A percentile compares a stretch with the other conserved stretches of the same genome.
These are phyloP conservation scores for Oophaga sylvatica DNA, from an alignment of 2,797 vertebrate genomes.

Conservation along the genomic window DNA sequence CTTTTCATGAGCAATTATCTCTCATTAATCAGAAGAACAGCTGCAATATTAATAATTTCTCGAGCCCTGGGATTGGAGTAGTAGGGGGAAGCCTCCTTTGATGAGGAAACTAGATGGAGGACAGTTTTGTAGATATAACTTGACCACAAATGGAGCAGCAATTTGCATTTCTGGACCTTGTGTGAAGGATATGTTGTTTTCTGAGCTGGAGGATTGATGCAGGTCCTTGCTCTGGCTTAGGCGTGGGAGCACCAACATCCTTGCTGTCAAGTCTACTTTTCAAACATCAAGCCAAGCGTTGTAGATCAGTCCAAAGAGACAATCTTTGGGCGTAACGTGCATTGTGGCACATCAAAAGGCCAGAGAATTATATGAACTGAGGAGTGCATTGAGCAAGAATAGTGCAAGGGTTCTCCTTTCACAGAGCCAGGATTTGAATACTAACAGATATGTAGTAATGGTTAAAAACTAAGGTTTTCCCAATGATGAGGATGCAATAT, in stretches of 20 bases:
- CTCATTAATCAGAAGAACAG: conserved; percentile 97
- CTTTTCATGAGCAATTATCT: conserved; percentile 99
- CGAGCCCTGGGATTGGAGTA: conserved; percentile 78
- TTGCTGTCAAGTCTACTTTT: conserved; percentile 75
- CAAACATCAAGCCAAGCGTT: conserved; percentile 78
- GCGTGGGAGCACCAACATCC: conserved; percentile 76
- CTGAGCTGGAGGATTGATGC: conserved; percentile 35
- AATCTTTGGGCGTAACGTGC: conserved; percentile 76
- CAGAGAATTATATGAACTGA: conserved; percentile 69
- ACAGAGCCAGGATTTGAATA: conserved; percentile 68
- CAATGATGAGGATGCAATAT: conserved; percentile 69
- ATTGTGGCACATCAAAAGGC: conserved; percentile 78
- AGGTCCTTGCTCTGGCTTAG: conserved; percentile 63
- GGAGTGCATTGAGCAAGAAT: conserved; percentile 72
- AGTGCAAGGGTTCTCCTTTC: conserved; percentile 69
- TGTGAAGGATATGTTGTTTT: conserved; percentile 24
- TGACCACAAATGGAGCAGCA: conserved; percentile 1
- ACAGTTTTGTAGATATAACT: neutral
- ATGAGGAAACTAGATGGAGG: conserved; percentile 37
- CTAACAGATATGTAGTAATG: conserved; percentile 66
- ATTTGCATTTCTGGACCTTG: conserved; percentile 12
- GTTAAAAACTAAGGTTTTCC: conserved; percentile 66
- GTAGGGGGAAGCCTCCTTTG: conserved; percentile 70
- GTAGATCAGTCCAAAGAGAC: conserved; percentile 79
- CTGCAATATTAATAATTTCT: conserved; percentile 90